Base-by-base conservation (phyloP, 2,797 vertebrate genomes). In the Siniperca scherzeri region DNA sequence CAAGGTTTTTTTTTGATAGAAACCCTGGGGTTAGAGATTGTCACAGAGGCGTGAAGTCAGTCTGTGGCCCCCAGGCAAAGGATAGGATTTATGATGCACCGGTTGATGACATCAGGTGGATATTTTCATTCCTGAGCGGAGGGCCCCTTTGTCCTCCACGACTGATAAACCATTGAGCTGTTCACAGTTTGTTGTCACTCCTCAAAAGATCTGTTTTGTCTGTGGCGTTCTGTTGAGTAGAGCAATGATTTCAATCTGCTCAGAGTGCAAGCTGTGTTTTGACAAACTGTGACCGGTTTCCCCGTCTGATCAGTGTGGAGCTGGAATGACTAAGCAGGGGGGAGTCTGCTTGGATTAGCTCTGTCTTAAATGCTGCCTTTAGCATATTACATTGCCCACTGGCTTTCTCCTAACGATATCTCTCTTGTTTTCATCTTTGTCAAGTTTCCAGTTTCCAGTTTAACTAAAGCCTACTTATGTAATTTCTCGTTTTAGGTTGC, bases 11-110 rank as follows among this genome's bases (percentile, higher is more conserved):
- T 74, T 67, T 82, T 88, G 84, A 91, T 87, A 90, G 89, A 93
- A 92, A 92, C 90, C 93, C 92, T 62, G 86, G 90, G 93, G 94
- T 95, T 94, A 92, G 90, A 93, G 88, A 87, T 89, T 93, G 93
- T 94, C 95, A 93, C 85, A 71, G 82, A 93, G 87, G 91, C 89
- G 87, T 92, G 93, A 93, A 94, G 94, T 92, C 91, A 84, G 88
- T 86, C 89, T 87, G 82, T 81, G 85, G 88, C 91, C 89, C 86
- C 59, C 76, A 46, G 90, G 92, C 88, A 80, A 82, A 85, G 83
- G 85, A 85, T 69, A 60, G 82, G 90, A 92, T 94, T 91, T 89
- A 94, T 89, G 89, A 92, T 87, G 85, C 83, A 55, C 60, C 70
- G 19, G 65, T 89, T 91, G 85, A 93, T 93, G 91, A 91, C 92